A percentile compares a stretch with the other conserved stretches of the same genome.
Evolutionary conservation across 1,140 invertebrate species (phyloP).

Genomic region (Oscheius sp.): DNA sequence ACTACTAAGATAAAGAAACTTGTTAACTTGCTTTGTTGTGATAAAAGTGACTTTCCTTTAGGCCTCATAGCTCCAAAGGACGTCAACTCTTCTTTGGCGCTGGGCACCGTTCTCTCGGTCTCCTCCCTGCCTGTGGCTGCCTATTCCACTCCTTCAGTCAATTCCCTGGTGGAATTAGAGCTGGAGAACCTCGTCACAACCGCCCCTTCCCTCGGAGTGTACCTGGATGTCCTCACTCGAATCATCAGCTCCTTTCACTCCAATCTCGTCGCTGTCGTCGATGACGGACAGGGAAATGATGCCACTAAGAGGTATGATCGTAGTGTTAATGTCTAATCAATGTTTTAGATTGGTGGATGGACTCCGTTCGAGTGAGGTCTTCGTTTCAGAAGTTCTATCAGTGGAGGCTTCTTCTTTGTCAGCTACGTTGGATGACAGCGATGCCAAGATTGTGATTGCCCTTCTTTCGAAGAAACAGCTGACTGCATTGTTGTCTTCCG

Average conservation of each 20-base stretch:
- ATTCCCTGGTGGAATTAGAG: conserved; percentile 44
- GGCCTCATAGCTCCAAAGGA: conserved; percentile 55
- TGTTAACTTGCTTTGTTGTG: no score
- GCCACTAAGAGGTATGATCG: conserved; percentile 1
- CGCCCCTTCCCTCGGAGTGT: conserved; percentile 47
- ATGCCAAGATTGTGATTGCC: conserved; percentile 47
- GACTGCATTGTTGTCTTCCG: not conserved
- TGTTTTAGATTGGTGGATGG: conserved; percentile 36
- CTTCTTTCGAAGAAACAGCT: conserved; percentile 42
- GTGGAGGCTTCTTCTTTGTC: conserved; percentile 44
- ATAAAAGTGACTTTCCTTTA: no score
- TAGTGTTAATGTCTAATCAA: not conserved
- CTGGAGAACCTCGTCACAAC: conserved; percentile 50
- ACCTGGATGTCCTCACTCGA: conserved; percentile 45
- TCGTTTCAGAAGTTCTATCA: conserved; percentile 46
- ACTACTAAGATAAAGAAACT: no score
- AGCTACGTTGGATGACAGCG: conserved; percentile 38
- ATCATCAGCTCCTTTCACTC: conserved; percentile 39
- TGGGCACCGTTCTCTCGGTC: conserved; percentile 48
- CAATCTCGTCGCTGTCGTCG: conserved; percentile 50
- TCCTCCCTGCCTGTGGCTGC: conserved; percentile 50
- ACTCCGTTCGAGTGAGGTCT: conserved; percentile 38
- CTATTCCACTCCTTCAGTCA: conserved; percentile 46
- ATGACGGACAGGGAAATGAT: conserved; percentile 32
- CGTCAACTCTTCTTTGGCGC: conserved; percentile 43